Percentiles rank a stretch among this genome's conserved stretches.
phyloP scores from a whole-genome alignment of 2,113 vertebrate species.

The Rhinichthys klamathensis region DNA sequence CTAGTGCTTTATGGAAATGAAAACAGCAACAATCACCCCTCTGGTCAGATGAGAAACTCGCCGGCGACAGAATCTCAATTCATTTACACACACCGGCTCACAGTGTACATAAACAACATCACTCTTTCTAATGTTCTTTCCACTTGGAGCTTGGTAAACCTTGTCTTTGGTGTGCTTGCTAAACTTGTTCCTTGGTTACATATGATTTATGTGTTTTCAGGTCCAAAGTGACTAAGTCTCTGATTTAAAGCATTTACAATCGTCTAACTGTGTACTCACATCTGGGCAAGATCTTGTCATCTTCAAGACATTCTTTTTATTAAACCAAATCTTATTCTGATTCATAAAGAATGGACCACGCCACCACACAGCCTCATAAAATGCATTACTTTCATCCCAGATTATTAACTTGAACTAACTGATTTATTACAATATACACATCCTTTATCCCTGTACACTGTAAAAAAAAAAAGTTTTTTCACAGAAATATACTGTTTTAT shows the following conservation, averaged over 20 bases:
- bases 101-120: constrained; percentile 52
- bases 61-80: constrained; percentile 37
- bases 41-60: constrained; percentile 29
- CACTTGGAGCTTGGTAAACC: constrained; percentile 37
- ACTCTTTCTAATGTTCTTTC: constrained; percentile 52
- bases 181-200: constrained; percentile 14
- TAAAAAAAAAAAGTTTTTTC: no score
- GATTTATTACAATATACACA: neutral
- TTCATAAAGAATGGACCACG: constrained; percentile 1
- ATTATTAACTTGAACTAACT: neutral
- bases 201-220: constrained; percentile 35
- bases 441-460: neutral
- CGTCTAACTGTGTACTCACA: constrained; percentile 28
- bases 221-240: constrained; percentile 27
- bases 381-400: neutral
- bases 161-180: constrained; percentile 36
- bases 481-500: no score
- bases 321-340: constrained; percentile 8
- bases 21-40: constrained; percentile 54
- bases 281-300: constrained; percentile 29
- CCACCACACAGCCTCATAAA: constrained; percentile 13
- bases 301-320: constrained; percentile 22
- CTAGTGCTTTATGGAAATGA: constrained; percentile 62
- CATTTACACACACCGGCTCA: constrained; percentile 49
- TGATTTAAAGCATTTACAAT: constrained; percentile 42